Evolutionary conservation across 2,113 vertebrate species (phyloP).

Genomic region (Tupaia chinensis): DNA sequence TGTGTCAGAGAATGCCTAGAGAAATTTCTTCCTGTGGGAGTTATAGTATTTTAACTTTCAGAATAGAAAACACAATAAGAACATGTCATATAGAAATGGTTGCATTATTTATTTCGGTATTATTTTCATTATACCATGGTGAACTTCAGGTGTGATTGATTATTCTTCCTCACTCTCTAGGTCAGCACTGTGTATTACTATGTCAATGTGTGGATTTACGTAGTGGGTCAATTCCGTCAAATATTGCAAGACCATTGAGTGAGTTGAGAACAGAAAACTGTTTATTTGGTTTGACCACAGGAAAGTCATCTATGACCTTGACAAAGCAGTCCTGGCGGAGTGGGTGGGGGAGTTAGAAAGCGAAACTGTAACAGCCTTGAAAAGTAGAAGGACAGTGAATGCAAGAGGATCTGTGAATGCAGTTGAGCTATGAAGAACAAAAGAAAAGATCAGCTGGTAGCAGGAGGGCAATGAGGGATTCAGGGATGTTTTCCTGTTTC

Average conservation of each 20-base stretch:
- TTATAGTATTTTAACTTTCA: not conserved
- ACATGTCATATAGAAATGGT: not conserved
- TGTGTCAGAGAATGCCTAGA: too few species aligned
- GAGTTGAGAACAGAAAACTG: slow-evolving; percentile 8
- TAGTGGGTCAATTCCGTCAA: not conserved
- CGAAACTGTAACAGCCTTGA: not conserved
- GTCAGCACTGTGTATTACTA: not conserved
- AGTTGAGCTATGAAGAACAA: not conserved
- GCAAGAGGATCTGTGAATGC: not conserved
- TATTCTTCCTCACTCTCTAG: not conserved
- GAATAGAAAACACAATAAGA: not conserved
- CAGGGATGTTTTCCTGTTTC: not conserved
- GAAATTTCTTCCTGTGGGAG: too few species aligned
- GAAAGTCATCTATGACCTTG: not conserved
- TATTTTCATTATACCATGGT: not conserved
- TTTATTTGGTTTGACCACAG: not conserved
- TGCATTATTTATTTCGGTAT: not conserved
- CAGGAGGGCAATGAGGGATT: not conserved
- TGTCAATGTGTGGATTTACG: not conserved
- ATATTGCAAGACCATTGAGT: not conserved
- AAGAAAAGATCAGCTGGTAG: not conserved
- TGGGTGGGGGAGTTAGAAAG: not conserved
- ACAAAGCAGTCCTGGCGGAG: not conserved
- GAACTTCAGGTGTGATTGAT: not conserved
- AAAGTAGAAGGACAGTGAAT: not conserved